Evolutionary conservation across 2,113 vertebrate genomes (phyloP).

Genomic region (Lepidothrix coronata): DNA sequence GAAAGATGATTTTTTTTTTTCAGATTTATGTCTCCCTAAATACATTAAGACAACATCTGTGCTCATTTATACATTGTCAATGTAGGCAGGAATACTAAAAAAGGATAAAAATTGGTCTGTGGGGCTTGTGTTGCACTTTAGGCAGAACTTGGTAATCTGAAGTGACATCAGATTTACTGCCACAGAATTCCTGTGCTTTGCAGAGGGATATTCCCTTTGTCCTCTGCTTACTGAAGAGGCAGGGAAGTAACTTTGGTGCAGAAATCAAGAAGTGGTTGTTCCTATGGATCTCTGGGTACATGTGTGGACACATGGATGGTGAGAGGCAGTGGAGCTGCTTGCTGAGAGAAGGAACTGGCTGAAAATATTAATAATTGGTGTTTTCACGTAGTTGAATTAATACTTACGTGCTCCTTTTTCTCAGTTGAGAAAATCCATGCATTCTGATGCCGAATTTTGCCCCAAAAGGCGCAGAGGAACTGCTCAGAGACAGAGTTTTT

Average conservation of each 20-base stretch:
- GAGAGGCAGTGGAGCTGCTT: background rate
- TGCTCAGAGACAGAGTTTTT: no score
- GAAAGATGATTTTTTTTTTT: background rate
- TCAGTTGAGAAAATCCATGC: rapidly evolving
- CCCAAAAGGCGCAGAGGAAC: no score
- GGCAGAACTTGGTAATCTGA: background rate
- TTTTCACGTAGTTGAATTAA: rapidly evolving
- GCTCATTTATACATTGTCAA: background rate
- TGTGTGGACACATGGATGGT: rapidly evolving
- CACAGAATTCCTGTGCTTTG: background rate
- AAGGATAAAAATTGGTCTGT: background rate
- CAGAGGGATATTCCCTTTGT: background rate
- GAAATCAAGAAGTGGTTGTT: background rate
- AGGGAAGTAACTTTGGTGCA: background rate
- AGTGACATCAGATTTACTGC: background rate
- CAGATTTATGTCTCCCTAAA: background rate
- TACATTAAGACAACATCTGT: background rate
- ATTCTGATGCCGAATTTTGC: background rate
- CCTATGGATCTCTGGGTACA: rapidly evolving
- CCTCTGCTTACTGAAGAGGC: background rate
- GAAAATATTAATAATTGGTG: background rate
- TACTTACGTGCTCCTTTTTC: background rate
- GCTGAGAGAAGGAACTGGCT: background rate
- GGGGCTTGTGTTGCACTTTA: background rate
- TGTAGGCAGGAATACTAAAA: background rate